Evolutionary conservation across 2,113 vertebrate genomes (phyloP).

Genomic region (Cyprinodon tularosa): DNA sequence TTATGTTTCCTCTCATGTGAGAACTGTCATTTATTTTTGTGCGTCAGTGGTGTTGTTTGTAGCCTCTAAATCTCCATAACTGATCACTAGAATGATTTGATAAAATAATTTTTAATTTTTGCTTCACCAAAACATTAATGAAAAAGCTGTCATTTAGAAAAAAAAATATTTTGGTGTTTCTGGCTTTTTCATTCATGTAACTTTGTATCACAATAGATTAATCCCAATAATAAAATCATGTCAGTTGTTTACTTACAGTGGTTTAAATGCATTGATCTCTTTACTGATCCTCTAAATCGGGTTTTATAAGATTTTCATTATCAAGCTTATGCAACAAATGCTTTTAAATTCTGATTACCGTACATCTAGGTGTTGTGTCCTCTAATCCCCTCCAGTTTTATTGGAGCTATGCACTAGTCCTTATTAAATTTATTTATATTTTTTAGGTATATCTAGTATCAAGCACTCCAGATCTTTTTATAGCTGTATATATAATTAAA

Average conservation of each 20-base stretch:
- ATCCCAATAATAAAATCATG: not conserved
- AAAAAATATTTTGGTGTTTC: constrained; percentile 29
- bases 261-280: constrained; percentile 8
- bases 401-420: not conserved
- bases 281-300: constrained; percentile 22
- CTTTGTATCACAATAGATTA: constrained; percentile 13
- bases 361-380: too few relatives aligned
- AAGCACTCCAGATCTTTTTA: not conserved
- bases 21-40: constrained; percentile 24
- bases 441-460: constrained; percentile 24
- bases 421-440: constrained; percentile 15
- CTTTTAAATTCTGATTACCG: constrained; percentile 29
- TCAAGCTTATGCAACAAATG: constrained; percentile 17
- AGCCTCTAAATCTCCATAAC: constrained; percentile 24
- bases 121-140: constrained; percentile 57
- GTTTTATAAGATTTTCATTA: constrained; percentile 2
- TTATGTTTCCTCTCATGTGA: constrained; percentile 33
- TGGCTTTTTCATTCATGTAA: constrained; percentile 31
- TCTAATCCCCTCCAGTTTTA: too few relatives aligned
- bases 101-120: constrained; percentile 29
- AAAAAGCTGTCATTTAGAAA: constrained; percentile 44
- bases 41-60: constrained; percentile 30
- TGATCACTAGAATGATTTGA: constrained; percentile 43
- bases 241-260: not conserved
- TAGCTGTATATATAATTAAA: constrained; percentile 11